Conservation (phyloP, 2,797 vertebrate species). For the Dermochelys coriacea region DNA sequence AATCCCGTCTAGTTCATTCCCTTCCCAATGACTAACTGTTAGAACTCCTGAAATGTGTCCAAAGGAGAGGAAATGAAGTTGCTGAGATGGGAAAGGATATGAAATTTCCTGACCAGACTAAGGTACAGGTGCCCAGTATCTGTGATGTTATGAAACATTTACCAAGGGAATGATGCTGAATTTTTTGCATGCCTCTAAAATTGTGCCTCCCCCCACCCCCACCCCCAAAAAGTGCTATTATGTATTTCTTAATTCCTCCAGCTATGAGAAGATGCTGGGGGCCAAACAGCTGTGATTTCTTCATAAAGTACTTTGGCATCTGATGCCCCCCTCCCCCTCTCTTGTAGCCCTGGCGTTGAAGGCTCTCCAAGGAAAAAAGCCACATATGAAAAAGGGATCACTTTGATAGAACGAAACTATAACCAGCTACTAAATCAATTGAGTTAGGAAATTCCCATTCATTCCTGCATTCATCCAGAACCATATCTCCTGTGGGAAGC, state of each 20-base stretch:
- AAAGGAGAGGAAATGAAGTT: constrained; percentile 85
- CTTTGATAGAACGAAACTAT: constrained; percentile 72
- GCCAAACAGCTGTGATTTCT: constrained; percentile 89
- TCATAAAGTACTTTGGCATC: constrained; percentile 81
- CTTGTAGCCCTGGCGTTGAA: constrained; percentile 44
- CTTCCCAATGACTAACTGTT: constrained; percentile 79
- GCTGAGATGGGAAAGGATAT: constrained; percentile 88
- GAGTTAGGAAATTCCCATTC: constrained; percentile 72
- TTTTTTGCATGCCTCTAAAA: constrained; percentile 75
- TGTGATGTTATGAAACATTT: constrained; percentile 85
- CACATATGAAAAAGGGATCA: constrained; percentile 78
- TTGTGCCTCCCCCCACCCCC: not conserved
- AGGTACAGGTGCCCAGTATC: constrained; percentile 86
- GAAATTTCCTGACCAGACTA: constrained; percentile 89
- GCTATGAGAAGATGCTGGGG: constrained; percentile 81
- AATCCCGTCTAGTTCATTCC: constrained; percentile 70
- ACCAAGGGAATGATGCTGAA: constrained; percentile 71
- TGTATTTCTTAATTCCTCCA: constrained; percentile 80
- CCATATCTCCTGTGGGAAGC: constrained; percentile 70
- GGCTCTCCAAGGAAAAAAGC: constrained; percentile 72
- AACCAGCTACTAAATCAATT: constrained; percentile 77
- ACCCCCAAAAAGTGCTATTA: constrained; percentile 73
- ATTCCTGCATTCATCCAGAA: constrained; percentile 74
- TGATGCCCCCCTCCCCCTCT: constrained; percentile 73
- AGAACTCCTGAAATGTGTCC: constrained; percentile 83